Evolutionary conservation across 2,797 vertebrate genomes (phyloP).

Genomic region (Darevskia nairensis): DNA sequence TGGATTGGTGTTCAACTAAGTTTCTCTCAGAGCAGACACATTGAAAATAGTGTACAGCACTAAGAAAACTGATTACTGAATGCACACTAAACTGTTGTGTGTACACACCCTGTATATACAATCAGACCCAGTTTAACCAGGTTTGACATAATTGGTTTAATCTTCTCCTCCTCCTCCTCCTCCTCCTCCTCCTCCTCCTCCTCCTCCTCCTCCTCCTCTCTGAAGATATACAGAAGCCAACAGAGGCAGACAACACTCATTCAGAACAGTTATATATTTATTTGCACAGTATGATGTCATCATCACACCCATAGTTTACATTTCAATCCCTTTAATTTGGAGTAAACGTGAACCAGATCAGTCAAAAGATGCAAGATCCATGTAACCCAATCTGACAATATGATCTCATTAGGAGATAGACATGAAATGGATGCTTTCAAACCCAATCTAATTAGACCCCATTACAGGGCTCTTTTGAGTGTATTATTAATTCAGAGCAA

Average conservation of each 20-base stretch:
- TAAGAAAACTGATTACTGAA: too few relatives aligned
- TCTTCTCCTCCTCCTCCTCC: too few relatives aligned
- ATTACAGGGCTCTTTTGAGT: neutral
- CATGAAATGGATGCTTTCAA: neutral
- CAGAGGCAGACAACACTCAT: neutral
- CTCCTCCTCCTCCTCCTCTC: too few relatives aligned
- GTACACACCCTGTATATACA: too few relatives aligned
- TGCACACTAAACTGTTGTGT: too few relatives aligned
- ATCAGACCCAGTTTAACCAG: neutral
- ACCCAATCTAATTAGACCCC: conserved; percentile 1
- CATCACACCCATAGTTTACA: neutral
- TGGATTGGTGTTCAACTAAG: too few relatives aligned
- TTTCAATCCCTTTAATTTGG: conserved; percentile 25
- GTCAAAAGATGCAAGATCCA: conserved; percentile 29
- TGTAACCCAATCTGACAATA: conserved; percentile 46
- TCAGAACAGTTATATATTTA: neutral
- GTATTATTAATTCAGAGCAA: conserved; percentile 29
- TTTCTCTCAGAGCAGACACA: too few relatives aligned
- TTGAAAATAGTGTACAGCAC: too few relatives aligned
- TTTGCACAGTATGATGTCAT: neutral
- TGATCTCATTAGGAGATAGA: conserved; percentile 45
- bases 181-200: too few relatives aligned
- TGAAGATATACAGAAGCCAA: neutral
- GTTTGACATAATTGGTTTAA: neutral
- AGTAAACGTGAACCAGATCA: conserved; percentile 45